phyloP scores from a whole-genome alignment of 1,140 invertebrate genomes.

The Yoshiicerus persimilis region DNA sequence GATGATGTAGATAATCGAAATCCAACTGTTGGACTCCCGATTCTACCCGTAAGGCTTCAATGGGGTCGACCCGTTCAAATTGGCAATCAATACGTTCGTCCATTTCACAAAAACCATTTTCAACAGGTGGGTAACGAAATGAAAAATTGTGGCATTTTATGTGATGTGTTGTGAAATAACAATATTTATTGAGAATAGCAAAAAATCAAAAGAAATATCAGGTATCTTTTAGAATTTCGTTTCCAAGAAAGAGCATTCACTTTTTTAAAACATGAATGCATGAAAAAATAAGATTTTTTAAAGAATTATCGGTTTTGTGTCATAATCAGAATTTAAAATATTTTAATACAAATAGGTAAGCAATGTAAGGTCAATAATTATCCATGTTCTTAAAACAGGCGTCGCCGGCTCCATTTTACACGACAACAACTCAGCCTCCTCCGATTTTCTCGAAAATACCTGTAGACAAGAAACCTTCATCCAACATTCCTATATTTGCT shows the following conservation, averaged over 20 bases:
- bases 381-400: neutral
- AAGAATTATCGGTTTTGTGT: too few species aligned
- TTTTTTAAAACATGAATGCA: too few species aligned
- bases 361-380: neutral
- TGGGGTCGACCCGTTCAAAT: conserved; percentile 28
- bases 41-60: conserved; percentile 16
- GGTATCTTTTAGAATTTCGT: neutral
- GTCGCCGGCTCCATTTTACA: neutral
- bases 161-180: too few species aligned
- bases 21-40: neutral
- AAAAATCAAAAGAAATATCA: too few species aligned
- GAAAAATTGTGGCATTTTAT: neutral
- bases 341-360: too few species aligned
- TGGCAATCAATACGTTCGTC: neutral
- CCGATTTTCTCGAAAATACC: conserved; percentile 24
- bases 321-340: too few species aligned
- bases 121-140: neutral
- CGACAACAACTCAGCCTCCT: conserved; percentile 4
- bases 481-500: neutral
- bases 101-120: neutral
- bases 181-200: too few species aligned
- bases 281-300: too few species aligned
- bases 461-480: neutral
- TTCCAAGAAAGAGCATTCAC: too few species aligned
- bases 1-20: neutral